Base-by-base conservation (phyloP, 1,140 invertebrate genomes). In the Brachionus plicatilis region DNA sequence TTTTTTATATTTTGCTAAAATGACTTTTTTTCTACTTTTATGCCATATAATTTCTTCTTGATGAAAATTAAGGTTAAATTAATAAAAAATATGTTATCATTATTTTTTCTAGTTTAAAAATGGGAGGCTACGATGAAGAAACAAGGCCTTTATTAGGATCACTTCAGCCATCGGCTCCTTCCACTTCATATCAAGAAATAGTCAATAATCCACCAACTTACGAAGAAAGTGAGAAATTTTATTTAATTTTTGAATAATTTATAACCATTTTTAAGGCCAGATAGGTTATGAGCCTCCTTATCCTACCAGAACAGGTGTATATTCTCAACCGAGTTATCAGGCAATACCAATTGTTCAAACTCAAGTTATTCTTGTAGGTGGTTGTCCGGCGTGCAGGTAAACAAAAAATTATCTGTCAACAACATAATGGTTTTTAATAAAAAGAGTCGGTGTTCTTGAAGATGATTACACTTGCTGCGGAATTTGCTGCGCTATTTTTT, bases 311-410 rank as follows among this genome's bases (percentile, higher is more conserved):
- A 6, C 68, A 43, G 20, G 53, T 1, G 37, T 43, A 3, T n/a
- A 43, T 17, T 24, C n/a, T 50, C 79, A 82, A 20, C 65, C 83
- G 17, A 75, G 53, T 41, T 72, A 85, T 50, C 87, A 87, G 20
- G 87, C 88, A 24, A 90, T 92, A 20, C 88, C 90, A 24, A 45
- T 82, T 29, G 24, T 76, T 50, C 79, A 82, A 14, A 82, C 79
- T 27, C 91, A 93, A 86, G 93, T 94, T 17, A 93, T 94, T 86
- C 87, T 94, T 14, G 92, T 94, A 11, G 94, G 94, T 3, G 93
- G 92, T 11, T 95, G 94, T 89, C 94, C 94, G 56, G 93, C 93
- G 7, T 95, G 94, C 88, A 91, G 94, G 86, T 93, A 93, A 88
- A 89, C n/a, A 47, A 90, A 88, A 53, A 80, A 14, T 83, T 24